Conservation (phyloP, 2,888 invertebrate species). For the Dasysyrphus albostriatus region DNA sequence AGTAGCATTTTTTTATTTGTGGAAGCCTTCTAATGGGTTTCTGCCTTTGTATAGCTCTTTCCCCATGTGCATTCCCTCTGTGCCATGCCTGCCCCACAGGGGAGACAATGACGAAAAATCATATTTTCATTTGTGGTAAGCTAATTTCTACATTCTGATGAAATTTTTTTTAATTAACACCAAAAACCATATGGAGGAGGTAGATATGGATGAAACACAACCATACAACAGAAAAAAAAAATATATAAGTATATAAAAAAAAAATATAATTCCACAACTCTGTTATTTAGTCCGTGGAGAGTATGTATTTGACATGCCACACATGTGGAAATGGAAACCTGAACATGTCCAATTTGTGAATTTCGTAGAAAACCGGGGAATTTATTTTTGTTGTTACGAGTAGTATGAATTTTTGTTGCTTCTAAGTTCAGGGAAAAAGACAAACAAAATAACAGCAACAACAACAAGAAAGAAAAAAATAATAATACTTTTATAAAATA, state of each 20-base stretch:
- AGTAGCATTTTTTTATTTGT: constrained; percentile 39
- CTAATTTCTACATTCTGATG: constrained; percentile 72
- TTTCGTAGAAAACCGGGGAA: constrained; percentile 66
- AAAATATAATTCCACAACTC: constrained; percentile 33
- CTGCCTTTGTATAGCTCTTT: constrained; percentile 14
- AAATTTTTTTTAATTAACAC: constrained; percentile 73
- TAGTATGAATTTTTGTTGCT: constrained; percentile 28
- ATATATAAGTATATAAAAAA: neutral
- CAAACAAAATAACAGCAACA: constrained; percentile 4
- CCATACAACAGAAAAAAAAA: constrained; percentile 11
- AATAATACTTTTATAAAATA: constrained; percentile 20
- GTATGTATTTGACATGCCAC: constrained; percentile 72
- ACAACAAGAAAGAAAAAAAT: neutral
- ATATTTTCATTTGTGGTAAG: constrained; percentile 73
- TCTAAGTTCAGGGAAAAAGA: constrained; percentile 13
- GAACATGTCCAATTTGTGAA: constrained; percentile 65
- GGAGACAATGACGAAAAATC: constrained; percentile 68
- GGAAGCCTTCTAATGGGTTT: constrained; percentile 67
- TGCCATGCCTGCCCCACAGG: constrained; percentile 11
- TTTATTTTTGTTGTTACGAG: constrained; percentile 56
- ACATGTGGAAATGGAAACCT: constrained; percentile 72
- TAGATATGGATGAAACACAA: constrained; percentile 4
- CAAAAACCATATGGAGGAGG: constrained; percentile 63
- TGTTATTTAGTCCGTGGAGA: constrained; percentile 41
- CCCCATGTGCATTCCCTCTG: constrained; percentile 25